Evolutionary conservation across 2,888 invertebrate genomes (phyloP).

Genomic region (Oscheius onirici): DNA sequence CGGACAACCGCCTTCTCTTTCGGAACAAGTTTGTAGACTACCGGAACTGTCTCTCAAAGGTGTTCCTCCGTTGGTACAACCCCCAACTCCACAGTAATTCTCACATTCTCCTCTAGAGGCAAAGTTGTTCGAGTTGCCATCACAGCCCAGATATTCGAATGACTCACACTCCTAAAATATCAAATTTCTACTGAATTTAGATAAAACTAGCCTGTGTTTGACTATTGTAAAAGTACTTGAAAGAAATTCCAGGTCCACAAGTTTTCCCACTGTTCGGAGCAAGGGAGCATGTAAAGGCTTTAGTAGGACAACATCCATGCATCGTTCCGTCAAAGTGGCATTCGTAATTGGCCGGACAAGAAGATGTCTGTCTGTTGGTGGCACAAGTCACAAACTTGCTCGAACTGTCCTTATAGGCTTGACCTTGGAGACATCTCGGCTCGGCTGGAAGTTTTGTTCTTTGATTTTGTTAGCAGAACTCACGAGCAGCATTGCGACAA

Average conservation of each 20-base stretch:
- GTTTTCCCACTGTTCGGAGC: slow-evolving; percentile 54
- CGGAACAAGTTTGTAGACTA: slow-evolving; percentile 51
- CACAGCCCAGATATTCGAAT: slow-evolving; percentile 63
- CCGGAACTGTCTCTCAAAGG: slow-evolving; percentile 53
- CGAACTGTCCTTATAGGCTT: slow-evolving; percentile 58
- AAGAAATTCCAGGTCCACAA: slow-evolving; percentile 61
- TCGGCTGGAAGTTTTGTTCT: slow-evolving; percentile 44
- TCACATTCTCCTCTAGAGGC: slow-evolving; percentile 58
- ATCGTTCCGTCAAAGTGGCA: slow-evolving; percentile 58
- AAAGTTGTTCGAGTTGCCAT: slow-evolving; percentile 56
- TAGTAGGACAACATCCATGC: slow-evolving; percentile 63
- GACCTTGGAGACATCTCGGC: slow-evolving; percentile 59
- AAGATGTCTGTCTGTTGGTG: slow-evolving; percentile 45
- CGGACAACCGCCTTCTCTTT: slow-evolving; percentile 56
- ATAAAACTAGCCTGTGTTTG: slow-evolving; percentile 43
- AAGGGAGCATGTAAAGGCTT: slow-evolving; percentile 62
- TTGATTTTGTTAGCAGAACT: not conserved
- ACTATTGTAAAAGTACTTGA: slow-evolving; percentile 60
- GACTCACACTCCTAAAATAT: slow-evolving; percentile 50
- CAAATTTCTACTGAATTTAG: not conserved
- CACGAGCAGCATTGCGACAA: slow-evolving; percentile 62
- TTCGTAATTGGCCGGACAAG: slow-evolving; percentile 61
- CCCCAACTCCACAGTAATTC: slow-evolving; percentile 64
- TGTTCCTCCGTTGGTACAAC: slow-evolving; percentile 60
- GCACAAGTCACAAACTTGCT: slow-evolving; percentile 59